Base-by-base conservation (phyloP, 2,888 invertebrate species). In the Meteorus cinctellus region DNA sequence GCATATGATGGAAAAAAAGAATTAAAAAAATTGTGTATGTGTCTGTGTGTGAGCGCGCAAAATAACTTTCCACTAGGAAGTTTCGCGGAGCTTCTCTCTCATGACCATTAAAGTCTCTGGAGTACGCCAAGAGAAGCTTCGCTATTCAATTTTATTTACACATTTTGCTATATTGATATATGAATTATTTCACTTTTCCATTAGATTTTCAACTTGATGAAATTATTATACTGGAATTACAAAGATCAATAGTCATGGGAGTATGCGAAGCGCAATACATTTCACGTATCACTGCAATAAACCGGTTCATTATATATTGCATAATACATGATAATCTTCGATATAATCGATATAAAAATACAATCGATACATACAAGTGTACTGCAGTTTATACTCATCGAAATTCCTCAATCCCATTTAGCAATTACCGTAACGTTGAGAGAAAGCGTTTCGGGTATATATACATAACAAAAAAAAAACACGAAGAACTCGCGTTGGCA, bases 51-150 rank as follows among this genome's bases (percentile, higher is more conserved):
- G 59, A 60, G 41, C 34, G 60, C 31, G 41, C 60, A 71, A 60
- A 79, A 76, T 77, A 80, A 79, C 79, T 80, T 80, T 79, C 74
- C 76, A 79, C 76, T 77, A 75, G 77, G 78, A 80, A 80, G 77
- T 80, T 80, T 79, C 78, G 76, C 68, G 80, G 60, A 70, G 70
- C 78, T 69, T 75, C 67, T 67, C 77, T 72, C 76, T 75, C 68
- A 45, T 75, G 34, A 36, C 60, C 70, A 71, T 71, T 71, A 71
- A 71, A 31, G 60, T 31, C 41, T 71, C 41, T 59, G 48, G 24
- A 71, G 70, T 71, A 4, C 36, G 60, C 27, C 19, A 59, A 71
- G 19, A 41, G 70, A 60, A 60, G 60, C 36, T 59, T 45, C n/a
- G 5, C 31, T 60, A 27, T 27, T 8, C 60, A 62, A 27, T 27